Base-by-base conservation (phyloP, 2,113 vertebrate species). In the Petrocephalus zakoni region DNA sequence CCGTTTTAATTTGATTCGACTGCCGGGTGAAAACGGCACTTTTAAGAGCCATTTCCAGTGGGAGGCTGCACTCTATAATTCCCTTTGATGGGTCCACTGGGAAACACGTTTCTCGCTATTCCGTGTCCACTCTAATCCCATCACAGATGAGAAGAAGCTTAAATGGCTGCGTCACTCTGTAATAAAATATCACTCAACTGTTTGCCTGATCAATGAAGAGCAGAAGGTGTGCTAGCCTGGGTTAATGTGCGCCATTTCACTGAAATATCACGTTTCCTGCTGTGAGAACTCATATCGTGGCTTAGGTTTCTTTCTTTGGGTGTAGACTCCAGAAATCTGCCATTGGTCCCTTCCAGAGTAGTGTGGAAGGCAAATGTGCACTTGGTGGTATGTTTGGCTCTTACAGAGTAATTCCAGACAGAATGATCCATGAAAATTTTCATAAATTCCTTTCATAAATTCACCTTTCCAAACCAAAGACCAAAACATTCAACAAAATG, bases 181-280 rank as follows among this genome's bases (percentile, higher is more conserved):
- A 95, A 95, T 96, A 94, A 95, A 96, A 95, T 95, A 94, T 95
- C 95, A 95, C 93, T 94, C 93, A 95, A 95, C 94, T 95, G 95
- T 95, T 95, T 95, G 96, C 96, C 95, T 96, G 97, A 97, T 97
- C 97, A 96, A 95, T 97, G 96, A 88, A 91, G 94, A 96, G 95
- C 93, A 92, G 93, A 94, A 92, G 94, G 94, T 95, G 95, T 95
- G 96, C 95, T 96, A 95, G 94, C 93, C 94, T 5, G 93, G 92
- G 96, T 95, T 97, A 97, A 97, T 97, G 96, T 96, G 94, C 93
- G 94, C 95, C 93, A 91, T 92, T 95, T 94, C 94, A 94, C 94
- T 95, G 94, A 96, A 97, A 96, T 92, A 95, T 95, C 92, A 96
- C 94, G 90, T 94, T 96, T 96, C 96, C 92, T 96, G 96, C 96